Evolutionary conservation across 2,113 vertebrate species (phyloP).

Genomic region (Herpetotheres cachinnans): DNA sequence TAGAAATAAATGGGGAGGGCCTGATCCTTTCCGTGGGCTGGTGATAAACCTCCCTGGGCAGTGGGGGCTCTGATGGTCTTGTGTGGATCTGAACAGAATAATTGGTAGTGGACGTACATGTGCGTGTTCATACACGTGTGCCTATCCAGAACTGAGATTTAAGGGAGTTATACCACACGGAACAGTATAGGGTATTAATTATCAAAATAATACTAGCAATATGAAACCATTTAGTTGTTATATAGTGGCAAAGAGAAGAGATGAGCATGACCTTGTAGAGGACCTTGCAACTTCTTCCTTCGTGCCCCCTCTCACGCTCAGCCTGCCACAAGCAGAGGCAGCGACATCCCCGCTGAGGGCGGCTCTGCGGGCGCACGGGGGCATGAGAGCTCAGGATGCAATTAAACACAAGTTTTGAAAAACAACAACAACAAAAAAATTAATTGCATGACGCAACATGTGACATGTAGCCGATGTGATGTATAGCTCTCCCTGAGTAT

Average conservation of each 20-base stretch:
- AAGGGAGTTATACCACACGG: fast-evolving
- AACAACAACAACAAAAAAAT: no score
- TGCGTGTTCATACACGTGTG: no score
- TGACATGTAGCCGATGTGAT: background rate
- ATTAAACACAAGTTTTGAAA: background rate
- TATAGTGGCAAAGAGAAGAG: background rate
- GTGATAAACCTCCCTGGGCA: background rate
- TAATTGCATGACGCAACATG: fast-evolving
- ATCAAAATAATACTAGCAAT: no score
- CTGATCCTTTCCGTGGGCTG: background rate
- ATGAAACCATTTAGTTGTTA: background rate
- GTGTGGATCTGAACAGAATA: background rate
- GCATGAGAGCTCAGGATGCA: fast-evolving
- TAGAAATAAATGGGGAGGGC: background rate
- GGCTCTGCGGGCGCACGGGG: background rate
- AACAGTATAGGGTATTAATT: no score
- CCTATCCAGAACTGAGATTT: no score
- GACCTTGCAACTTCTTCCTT: background rate
- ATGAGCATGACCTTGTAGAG: background rate
- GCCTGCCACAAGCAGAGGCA: background rate
- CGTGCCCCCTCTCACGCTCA: background rate
- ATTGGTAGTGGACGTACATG: fast-evolving
- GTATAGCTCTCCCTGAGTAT: background rate
- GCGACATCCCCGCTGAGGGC: fast-evolving
- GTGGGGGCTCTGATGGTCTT: no score